Conservation (phyloP, 2,888 invertebrate species). For the Ephialtes manifestator region DNA sequence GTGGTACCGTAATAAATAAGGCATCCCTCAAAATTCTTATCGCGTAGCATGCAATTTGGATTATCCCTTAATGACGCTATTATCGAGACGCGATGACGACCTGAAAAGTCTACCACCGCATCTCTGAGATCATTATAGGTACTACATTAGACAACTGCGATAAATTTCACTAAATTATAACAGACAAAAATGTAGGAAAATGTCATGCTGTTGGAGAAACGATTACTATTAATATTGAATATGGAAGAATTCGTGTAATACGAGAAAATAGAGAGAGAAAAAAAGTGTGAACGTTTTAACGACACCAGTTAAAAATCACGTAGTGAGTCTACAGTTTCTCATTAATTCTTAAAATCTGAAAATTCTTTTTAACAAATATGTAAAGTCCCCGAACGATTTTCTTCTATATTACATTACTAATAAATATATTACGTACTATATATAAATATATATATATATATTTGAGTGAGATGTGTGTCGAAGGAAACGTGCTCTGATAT, state of each 20-base stretch:
- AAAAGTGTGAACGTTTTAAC: slow-evolving; percentile 41
- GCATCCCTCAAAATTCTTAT: slow-evolving; percentile 8
- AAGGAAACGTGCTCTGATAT: slow-evolving; percentile 81
- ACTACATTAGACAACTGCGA: slow-evolving; percentile 16
- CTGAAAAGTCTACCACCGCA: slow-evolving; percentile 70
- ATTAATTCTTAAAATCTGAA: slow-evolving; percentile 29
- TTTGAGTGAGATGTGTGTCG: slow-evolving; percentile 56
- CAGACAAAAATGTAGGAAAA: slow-evolving; percentile 31
- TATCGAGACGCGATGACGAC: slow-evolving; percentile 33
- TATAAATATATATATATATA: slow-evolving; percentile 63
- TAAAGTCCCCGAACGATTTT: slow-evolving; percentile 36
- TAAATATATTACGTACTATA: slow-evolving; percentile 61
- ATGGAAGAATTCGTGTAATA: not conserved
- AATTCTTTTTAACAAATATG: slow-evolving; percentile 49
- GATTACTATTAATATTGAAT: slow-evolving; percentile 3
- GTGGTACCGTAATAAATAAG: slow-evolving; percentile 11
- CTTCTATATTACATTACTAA: slow-evolving; percentile 41
- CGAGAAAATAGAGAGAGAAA: slow-evolving; percentile 4
- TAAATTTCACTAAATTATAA: slow-evolving; percentile 34
- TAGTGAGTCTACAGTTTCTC: slow-evolving; percentile 11
- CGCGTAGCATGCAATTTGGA: not conserved
- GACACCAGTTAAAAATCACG: slow-evolving; percentile 52
- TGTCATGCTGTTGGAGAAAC: slow-evolving; percentile 72
- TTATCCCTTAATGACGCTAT: not conserved
- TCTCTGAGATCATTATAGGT: slow-evolving; percentile 30